phyloP scores from a whole-genome alignment of 2,113 vertebrate species.

The Chamaea fasciata region DNA sequence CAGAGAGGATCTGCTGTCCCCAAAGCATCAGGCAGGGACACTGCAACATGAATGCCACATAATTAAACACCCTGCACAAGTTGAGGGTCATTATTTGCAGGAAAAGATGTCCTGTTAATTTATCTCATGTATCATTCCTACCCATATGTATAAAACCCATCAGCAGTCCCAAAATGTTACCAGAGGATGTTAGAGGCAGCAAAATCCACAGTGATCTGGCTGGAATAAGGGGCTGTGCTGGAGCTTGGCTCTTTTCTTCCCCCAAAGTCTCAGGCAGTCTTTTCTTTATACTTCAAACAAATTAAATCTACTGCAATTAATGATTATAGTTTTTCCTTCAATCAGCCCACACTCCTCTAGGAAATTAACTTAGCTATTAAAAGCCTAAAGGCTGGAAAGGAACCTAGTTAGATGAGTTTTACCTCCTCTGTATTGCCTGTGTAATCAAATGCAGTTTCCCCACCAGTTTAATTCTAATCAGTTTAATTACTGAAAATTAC shows the following conservation, averaged over 20 bases:
- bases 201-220: neutral
- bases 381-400: constrained; percentile 53
- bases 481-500: constrained; percentile 64
- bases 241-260: neutral
- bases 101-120: neutral
- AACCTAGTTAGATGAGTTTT: constrained; percentile 57
- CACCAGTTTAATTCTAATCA: constrained; percentile 62
- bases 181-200: neutral
- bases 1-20: neutral
- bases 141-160: neutral
- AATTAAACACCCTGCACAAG: neutral
- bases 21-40: neutral
- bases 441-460: constrained; percentile 56
- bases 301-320: constrained; percentile 61
- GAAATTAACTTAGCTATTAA: constrained; percentile 66
- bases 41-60: neutral
- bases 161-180: neutral
- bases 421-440: constrained; percentile 49
- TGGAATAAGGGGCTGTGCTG: neutral
- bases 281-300: constrained; percentile 41
- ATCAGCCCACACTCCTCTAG: constrained; percentile 51
- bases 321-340: constrained; percentile 62
- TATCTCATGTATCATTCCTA: neutral
- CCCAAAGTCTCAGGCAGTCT: constrained; percentile 10
- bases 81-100: neutral